These are phyloP conservation scores for Zosterops pallidus DNA, from an alignment of 2,113 vertebrate species.

Conservation along the genomic window DNA sequence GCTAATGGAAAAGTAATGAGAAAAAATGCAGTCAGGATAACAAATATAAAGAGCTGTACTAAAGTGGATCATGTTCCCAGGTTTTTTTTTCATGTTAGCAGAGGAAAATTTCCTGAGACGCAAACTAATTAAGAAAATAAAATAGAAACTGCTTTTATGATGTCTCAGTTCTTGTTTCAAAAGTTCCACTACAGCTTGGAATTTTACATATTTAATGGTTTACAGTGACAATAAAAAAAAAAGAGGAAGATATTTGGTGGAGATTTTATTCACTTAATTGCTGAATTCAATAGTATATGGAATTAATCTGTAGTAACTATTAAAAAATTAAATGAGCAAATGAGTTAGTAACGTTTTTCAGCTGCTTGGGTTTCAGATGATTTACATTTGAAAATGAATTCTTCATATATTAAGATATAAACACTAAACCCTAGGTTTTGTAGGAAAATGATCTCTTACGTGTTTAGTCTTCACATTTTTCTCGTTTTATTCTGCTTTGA, in stretches of 20 bases:
- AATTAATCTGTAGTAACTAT: neutral
- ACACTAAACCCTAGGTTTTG: neutral
- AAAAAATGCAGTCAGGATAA: neutral
- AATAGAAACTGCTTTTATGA: neutral
- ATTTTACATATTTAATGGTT: neutral
- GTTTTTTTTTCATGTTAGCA: neutral
- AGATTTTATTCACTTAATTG: neutral
- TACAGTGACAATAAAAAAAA: neutral
- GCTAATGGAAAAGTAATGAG: neutral
- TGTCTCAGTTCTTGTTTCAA: neutral
- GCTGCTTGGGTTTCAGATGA: neutral
- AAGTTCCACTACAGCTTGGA: neutral
- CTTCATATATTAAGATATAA: neutral
- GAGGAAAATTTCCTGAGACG: neutral
- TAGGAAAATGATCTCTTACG: neutral
- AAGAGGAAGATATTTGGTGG: neutral
- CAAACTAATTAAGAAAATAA: neutral
- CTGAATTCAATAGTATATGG: neutral
- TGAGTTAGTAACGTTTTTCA: neutral
- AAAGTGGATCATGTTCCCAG: neutral
- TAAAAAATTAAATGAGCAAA: neutral
- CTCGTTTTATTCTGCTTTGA: neutral
- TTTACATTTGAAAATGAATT: neutral
- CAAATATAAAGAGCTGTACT: neutral
- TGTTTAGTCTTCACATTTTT: neutral